Evolutionary conservation across 2,113 vertebrate species (phyloP).

Genomic region (Sminthopsis crassicaudata): DNA sequence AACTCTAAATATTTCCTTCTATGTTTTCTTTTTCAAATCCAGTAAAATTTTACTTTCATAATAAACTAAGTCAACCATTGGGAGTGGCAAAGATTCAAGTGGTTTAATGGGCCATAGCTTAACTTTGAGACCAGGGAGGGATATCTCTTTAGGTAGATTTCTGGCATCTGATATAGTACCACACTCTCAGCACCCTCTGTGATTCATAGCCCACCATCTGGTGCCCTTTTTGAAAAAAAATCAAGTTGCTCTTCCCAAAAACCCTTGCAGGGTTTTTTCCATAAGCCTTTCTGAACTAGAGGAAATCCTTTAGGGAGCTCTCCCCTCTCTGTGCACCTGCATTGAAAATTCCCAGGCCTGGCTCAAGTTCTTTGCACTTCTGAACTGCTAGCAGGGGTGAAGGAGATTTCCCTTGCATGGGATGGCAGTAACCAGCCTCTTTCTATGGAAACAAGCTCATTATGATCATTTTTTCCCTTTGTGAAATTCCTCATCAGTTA

Average conservation of each 20-base stretch:
- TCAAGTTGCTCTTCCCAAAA: neutral
- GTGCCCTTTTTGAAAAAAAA: slow-evolving; percentile 31
- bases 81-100: neutral
- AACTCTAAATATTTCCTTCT: neutral
- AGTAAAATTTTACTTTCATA: neutral
- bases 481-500: slow-evolving; percentile 64
- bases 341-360: slow-evolving; percentile 37
- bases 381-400: slow-evolving; percentile 60
- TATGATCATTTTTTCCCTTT: slow-evolving; percentile 67
- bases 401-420: slow-evolving; percentile 53
- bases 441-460: slow-evolving; percentile 58
- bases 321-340: neutral
- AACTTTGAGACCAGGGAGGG: slow-evolving; percentile 3
- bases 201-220: slow-evolving; percentile 72
- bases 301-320: slow-evolving; percentile 18
- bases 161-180: slow-evolving; percentile 36
- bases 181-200: slow-evolving; percentile 49
- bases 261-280: slow-evolving; percentile 53
- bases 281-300: slow-evolving; percentile 22
- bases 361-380: neutral
- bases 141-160: slow-evolving; percentile 56
- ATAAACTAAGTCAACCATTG: neutral
- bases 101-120: neutral
- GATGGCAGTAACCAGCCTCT: slow-evolving; percentile 42
- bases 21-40: neutral